A percentile compares a stretch with the other conserved stretches of the same genome.
Evolutionary conservation across 2,888 invertebrate species (phyloP).

Genomic region (Nomada goodeniana): DNA sequence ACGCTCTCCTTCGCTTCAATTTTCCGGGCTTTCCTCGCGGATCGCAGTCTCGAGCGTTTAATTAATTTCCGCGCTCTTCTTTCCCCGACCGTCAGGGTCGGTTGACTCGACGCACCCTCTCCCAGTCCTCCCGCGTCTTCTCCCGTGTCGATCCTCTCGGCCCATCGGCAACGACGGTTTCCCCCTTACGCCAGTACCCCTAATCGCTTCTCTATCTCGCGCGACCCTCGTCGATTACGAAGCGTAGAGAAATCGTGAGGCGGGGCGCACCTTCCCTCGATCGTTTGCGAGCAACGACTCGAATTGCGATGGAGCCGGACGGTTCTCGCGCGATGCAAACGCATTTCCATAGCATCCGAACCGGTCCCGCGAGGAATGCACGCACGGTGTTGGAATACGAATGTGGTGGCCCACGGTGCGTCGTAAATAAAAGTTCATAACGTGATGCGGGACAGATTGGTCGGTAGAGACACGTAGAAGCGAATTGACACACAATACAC

Average conservation of each 20-base stretch:
- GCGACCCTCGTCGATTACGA: too few relatives aligned
- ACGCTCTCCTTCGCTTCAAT: conserved; percentile 33
- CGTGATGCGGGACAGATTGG: conserved; percentile 25
- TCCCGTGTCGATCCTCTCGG: not conserved
- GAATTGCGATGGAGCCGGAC: not conserved
- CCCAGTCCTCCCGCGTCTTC: too few relatives aligned
- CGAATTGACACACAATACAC: conserved; percentile 40
- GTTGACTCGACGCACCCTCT: not conserved
- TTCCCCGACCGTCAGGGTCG: too few relatives aligned
- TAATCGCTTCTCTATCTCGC: not conserved
- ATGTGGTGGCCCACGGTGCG: not conserved
- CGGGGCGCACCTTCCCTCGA: not conserved
- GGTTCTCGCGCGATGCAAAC: not conserved
- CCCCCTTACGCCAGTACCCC: not conserved
- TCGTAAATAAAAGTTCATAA: conserved; percentile 1
- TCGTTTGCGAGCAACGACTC: too few relatives aligned
- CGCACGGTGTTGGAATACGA: not conserved
- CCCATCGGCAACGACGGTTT: conserved; percentile 5
- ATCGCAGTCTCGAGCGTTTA: conserved; percentile 39
- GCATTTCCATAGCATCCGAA: too few relatives aligned
- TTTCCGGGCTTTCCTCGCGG: conserved; percentile 21
- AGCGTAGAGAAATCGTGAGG: not conserved
- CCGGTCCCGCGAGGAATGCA: too few relatives aligned
- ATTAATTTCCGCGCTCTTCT: conserved; percentile 44
- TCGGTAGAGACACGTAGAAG: conserved; percentile 38